These are phyloP conservation scores for Serinus canaria DNA, from an alignment of 2,113 vertebrate species.

Conservation along the genomic window DNA sequence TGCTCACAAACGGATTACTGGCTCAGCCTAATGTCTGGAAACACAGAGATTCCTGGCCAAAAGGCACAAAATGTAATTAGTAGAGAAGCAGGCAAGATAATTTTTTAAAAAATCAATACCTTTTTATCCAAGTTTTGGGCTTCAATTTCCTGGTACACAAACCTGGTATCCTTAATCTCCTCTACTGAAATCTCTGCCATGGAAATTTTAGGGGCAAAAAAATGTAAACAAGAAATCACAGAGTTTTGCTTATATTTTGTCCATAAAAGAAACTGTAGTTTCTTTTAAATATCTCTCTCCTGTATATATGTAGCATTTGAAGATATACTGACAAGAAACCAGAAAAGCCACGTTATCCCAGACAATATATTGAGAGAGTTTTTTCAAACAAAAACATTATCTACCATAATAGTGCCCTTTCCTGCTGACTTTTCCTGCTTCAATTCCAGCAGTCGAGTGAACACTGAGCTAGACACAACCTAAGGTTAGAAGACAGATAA, in stretches of 20 bases:
- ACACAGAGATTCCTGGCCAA: neutral
- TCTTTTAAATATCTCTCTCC: neutral
- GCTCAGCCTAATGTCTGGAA: neutral
- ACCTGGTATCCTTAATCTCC: slow-evolving; percentile 87
- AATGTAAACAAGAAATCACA: neutral
- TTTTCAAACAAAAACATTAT: neutral
- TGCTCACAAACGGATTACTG: neutral
- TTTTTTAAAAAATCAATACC: slow-evolving; percentile 52
- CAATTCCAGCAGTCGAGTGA: slow-evolving; percentile 84
- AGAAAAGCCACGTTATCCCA: neutral
- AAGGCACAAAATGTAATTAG: neutral
- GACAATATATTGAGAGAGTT: neutral
- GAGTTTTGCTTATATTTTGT: neutral
- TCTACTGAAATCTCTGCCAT: slow-evolving; percentile 82
- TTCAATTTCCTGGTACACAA: slow-evolving; percentile 83
- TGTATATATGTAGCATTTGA: neutral
- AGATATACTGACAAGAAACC: neutral
- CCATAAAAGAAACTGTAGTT: neutral
- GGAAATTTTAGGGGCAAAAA: neutral
- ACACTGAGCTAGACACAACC: slow-evolving; percentile 86
- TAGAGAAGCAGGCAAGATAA: neutral
- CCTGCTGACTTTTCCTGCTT: slow-evolving; percentile 90
- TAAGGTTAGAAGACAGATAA: slow-evolving; percentile 48
- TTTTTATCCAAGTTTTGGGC: slow-evolving; percentile 91
- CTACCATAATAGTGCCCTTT: slow-evolving; percentile 83